phyloP scores from a whole-genome alignment of 2,888 invertebrate genomes.

The Bursaphelenchus okinawaensis region DNA sequence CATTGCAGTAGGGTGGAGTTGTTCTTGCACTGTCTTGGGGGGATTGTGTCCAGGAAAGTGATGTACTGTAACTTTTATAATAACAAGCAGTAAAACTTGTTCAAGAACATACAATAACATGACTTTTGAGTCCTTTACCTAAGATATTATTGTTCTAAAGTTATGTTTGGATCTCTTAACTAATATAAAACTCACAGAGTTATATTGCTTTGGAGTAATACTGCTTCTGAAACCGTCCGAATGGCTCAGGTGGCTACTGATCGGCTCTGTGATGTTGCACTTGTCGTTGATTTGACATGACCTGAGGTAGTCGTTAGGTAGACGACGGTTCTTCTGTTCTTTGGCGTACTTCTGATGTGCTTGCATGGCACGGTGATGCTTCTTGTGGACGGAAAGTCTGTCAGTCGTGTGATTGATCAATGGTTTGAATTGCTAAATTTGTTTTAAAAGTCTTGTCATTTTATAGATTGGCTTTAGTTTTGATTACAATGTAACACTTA shows the following conservation, averaged over 20 bases:
- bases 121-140: too few relatives aligned
- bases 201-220: not conserved
- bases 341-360: not conserved
- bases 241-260: not conserved
- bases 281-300: not conserved
- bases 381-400: not conserved
- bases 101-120: too few relatives aligned
- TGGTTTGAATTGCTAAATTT: not conserved
- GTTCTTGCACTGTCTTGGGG: not conserved
- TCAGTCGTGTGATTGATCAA: not conserved
- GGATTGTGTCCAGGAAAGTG: not conserved
- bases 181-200: too few relatives aligned
- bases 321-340: not conserved
- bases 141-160: too few relatives aligned
- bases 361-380: not conserved
- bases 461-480: too few relatives aligned
- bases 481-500: too few relatives aligned
- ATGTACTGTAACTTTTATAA: slow-evolving; percentile 5
- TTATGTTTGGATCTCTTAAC: too few relatives aligned
- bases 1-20: slow-evolving; percentile 9
- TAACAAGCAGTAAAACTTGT: too few relatives aligned
- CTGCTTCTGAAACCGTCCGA: not conserved
- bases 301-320: not conserved
- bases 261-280: not conserved
- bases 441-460: too few relatives aligned